Evolutionary conservation across 1,140 invertebrate genomes (phyloP).

Genomic region (Cardiocondyla obscurior): DNA sequence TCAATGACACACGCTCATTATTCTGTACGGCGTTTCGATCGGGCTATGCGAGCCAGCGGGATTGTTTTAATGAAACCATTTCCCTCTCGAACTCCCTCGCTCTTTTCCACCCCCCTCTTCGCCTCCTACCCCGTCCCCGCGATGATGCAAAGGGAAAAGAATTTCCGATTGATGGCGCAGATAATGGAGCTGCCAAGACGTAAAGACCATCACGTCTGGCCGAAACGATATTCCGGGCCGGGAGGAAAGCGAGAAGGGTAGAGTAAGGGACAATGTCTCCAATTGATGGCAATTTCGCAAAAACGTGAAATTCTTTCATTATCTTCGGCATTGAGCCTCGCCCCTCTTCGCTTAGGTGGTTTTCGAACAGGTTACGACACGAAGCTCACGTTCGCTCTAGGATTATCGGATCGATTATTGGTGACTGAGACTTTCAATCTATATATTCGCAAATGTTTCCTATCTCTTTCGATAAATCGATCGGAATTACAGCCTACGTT

Average conservation of each 20-base stretch:
- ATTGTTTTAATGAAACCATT: constrained; percentile 78
- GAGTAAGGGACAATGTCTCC: constrained; percentile 17
- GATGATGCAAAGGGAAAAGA: constrained; percentile 63
- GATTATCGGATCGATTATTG: constrained; percentile 26
- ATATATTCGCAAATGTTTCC: constrained; percentile 30
- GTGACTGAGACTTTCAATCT: constrained; percentile 44
- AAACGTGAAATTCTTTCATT: constrained; percentile 63
- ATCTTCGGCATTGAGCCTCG: constrained; percentile 31
- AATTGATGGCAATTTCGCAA: constrained; percentile 61
- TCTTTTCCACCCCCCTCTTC: constrained; percentile 37
- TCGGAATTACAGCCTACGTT: background rate
- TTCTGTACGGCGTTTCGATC: constrained; percentile 75
- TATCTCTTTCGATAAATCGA: constrained; percentile 27
- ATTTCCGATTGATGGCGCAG: constrained; percentile 69
- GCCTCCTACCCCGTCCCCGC: background rate
- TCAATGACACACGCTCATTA: constrained; percentile 72
- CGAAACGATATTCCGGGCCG: constrained; percentile 43
- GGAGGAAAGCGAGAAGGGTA: background rate
- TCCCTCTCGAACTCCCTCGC: constrained; percentile 62
- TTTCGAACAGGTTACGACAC: constrained; percentile 22
- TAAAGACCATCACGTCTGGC: constrained; percentile 66
- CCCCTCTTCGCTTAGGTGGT: background rate
- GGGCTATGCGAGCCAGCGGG: constrained; percentile 66
- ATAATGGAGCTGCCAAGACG: constrained; percentile 71
- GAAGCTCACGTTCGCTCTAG: background rate